Percentiles rank a stretch among this genome's conserved stretches.
Conservation (phyloP, 2,888 invertebrate genomes). For the Drosophila subsilvestris region DNA sequence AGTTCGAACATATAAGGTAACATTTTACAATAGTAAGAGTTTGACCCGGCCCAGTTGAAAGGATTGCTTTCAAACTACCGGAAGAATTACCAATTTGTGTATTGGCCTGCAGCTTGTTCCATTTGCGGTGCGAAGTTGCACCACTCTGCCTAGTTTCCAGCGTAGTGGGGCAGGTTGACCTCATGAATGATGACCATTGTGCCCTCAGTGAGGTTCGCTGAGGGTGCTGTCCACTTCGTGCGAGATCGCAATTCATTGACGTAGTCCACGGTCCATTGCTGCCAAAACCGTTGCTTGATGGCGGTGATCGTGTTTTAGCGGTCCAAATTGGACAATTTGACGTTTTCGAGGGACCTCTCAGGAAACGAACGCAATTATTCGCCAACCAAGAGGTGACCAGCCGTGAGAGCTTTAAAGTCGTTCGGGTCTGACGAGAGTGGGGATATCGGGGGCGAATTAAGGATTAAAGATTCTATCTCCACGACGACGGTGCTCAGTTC, state of each 20-base stretch:
- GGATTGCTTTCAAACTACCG: too few relatives aligned
- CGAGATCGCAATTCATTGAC: not conserved
- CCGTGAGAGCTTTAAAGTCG: not conserved
- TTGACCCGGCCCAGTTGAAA: too few relatives aligned
- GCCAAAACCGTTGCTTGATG: too few relatives aligned
- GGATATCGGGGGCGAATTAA: not conserved
- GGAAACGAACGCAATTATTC: not conserved
- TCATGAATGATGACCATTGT: constrained; percentile 3
- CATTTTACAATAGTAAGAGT: too few relatives aligned
- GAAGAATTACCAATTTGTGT: too few relatives aligned
- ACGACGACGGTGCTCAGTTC: not conserved
- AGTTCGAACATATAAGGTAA: too few relatives aligned
- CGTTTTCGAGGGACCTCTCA: not conserved
- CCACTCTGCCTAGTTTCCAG: too few relatives aligned
- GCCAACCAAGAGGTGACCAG: not conserved
- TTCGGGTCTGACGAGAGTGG: not conserved
- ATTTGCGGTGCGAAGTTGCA: too few relatives aligned
- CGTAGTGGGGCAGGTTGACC: not conserved
- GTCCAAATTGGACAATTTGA: too few relatives aligned
- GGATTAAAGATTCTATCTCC: not conserved
- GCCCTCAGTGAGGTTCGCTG: not conserved
- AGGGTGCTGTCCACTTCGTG: constrained; percentile 2
- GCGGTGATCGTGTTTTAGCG: too few relatives aligned
- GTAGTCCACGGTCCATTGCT: too few relatives aligned
- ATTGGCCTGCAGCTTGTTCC: too few relatives aligned